These are phyloP conservation scores for Hippocampus kuda DNA, from an alignment of 2,797 vertebrate species.

Conservation along the genomic window DNA sequence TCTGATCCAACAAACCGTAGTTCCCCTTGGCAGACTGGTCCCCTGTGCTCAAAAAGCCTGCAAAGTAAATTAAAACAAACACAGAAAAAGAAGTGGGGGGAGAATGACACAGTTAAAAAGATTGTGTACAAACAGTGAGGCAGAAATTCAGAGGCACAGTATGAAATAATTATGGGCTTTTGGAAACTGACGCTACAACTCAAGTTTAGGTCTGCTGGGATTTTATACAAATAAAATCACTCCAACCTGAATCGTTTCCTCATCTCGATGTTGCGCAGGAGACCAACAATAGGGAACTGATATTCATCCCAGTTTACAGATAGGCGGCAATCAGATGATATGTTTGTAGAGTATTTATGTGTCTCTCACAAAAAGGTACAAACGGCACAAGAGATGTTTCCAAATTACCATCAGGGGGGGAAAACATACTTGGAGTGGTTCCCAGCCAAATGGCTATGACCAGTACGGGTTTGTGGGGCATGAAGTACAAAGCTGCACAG, in stretches of 20 bases:
- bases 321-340: neutral
- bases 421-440: too few relatives aligned
- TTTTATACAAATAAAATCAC: neutral
- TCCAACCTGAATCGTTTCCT: neutral
- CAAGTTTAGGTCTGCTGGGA: neutral
- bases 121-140: slow-evolving; percentile 14
- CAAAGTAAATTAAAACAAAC: slow-evolving; percentile 47
- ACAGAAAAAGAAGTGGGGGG: slow-evolving; percentile 11
- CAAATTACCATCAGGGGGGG: neutral
- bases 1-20: slow-evolving; percentile 95
- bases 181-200: neutral
- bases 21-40: slow-evolving; percentile 98
- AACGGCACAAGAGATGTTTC: neutral
- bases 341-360: neutral
- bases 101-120: neutral
- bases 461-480: too few relatives aligned
- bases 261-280: neutral
- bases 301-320: neutral
- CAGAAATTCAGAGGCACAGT: slow-evolving; percentile 3
- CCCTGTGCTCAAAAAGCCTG: slow-evolving; percentile 95
- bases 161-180: slow-evolving; percentile 3
- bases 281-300: neutral
- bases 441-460: too few relatives aligned
- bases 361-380: neutral
- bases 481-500: too few relatives aligned